Evolutionary conservation across 1,140 invertebrate species (phyloP).

Genomic region (Monochamus saltuarius): DNA sequence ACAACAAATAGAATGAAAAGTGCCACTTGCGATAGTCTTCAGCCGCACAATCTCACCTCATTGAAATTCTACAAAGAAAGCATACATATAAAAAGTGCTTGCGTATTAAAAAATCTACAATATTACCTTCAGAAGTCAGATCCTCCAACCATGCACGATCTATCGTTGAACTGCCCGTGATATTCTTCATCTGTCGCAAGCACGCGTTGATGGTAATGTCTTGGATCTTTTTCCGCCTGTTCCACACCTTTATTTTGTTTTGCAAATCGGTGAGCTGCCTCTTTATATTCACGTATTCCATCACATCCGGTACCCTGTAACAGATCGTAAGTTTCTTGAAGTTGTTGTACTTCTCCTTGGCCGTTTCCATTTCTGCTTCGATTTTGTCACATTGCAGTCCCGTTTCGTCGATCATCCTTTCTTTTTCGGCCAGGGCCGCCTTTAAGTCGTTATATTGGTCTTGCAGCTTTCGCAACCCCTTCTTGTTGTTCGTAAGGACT

Average conservation of each 20-base stretch:
- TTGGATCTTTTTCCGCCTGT: slow-evolving; percentile 53
- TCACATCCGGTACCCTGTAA: slow-evolving; percentile 54
- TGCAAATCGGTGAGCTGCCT: slow-evolving; percentile 54
- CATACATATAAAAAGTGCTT: too few species aligned
- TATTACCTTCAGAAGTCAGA: neutral
- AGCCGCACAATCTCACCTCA: too few species aligned
- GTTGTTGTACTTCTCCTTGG: slow-evolving; percentile 33
- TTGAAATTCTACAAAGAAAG: too few species aligned
- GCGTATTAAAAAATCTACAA: too few species aligned
- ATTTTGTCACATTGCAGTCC: slow-evolving; percentile 31
- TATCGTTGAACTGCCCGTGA: slow-evolving; percentile 31
- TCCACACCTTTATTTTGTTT: slow-evolving; percentile 54
- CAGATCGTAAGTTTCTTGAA: slow-evolving; percentile 27
- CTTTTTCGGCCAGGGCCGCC: slow-evolving; percentile 28
- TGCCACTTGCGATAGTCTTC: too few species aligned
- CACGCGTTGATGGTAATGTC: slow-evolving; percentile 38
- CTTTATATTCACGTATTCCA: slow-evolving; percentile 59
- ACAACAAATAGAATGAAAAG: too few species aligned
- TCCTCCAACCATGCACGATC: slow-evolving; percentile 35
- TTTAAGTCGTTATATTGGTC: slow-evolving; percentile 29
- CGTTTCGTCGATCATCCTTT: slow-evolving; percentile 29
- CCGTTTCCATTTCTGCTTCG: slow-evolving; percentile 30
- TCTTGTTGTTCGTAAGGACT: slow-evolving; percentile 40
- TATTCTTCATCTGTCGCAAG: slow-evolving; percentile 39
- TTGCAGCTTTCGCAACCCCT: slow-evolving; percentile 38